Conservation (phyloP, 2,113 vertebrate genomes). For the Corythaixoides concolor region DNA sequence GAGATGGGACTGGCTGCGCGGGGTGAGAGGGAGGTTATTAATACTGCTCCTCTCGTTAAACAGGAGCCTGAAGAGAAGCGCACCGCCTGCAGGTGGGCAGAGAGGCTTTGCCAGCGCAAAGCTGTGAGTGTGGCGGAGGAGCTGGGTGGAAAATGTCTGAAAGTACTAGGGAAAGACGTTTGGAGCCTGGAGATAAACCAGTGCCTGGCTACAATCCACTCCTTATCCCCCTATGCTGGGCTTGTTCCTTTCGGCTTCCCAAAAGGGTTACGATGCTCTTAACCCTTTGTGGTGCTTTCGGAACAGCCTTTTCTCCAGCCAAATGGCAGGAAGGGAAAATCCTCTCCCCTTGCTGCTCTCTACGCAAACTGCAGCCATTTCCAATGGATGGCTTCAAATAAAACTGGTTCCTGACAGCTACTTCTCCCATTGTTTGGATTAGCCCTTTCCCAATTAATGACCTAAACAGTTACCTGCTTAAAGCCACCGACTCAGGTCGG, state of each 20-base stretch:
- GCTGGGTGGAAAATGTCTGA: background rate
- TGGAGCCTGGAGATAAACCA: background rate
- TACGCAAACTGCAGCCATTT: rapidly evolving
- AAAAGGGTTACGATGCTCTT: background rate
- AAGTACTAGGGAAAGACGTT: background rate
- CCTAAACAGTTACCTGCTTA: background rate
- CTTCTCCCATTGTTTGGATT: background rate
- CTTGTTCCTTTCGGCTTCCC: background rate
- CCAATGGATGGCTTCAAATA: background rate
- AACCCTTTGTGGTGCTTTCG: background rate
- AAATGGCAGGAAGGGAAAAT: background rate
- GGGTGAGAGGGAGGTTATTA: background rate
- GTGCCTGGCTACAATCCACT: background rate
- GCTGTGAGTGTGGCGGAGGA: background rate
- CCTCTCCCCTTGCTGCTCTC: background rate
- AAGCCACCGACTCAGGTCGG: background rate
- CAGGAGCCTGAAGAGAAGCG: background rate
- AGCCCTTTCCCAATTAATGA: background rate
- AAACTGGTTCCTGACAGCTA: background rate
- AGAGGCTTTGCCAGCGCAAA: background rate
- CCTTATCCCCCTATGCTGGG: background rate
- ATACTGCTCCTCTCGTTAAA: background rate
- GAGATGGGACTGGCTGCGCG: background rate
- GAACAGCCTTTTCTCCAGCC: background rate
- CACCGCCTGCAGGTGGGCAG: background rate